Percentiles rank a stretch among this genome's conserved stretches.
phyloP scores from a whole-genome alignment of 2,888 invertebrate species.

The Diaperis boleti region DNA sequence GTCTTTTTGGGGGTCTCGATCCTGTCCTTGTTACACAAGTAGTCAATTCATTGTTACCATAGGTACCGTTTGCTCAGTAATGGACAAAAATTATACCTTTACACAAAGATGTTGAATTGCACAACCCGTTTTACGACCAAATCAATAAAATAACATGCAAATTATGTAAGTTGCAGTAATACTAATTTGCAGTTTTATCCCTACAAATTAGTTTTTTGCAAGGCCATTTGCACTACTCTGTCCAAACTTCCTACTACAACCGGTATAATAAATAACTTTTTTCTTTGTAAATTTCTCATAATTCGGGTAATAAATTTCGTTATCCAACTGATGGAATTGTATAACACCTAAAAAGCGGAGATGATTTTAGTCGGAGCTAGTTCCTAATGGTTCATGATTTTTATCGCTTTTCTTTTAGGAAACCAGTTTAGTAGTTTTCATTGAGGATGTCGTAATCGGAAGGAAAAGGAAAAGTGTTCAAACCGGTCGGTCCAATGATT shows the following conservation, averaged over 20 bases:
- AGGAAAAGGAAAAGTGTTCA: slow-evolving; percentile 28
- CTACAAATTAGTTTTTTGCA: neutral
- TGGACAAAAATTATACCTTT: slow-evolving; percentile 26
- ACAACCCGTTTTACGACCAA: slow-evolving; percentile 29
- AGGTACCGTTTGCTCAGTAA: slow-evolving; percentile 37
- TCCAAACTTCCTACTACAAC: neutral
- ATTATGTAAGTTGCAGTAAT: slow-evolving; percentile 13
- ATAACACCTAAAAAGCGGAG: neutral
- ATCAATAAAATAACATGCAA: slow-evolving; percentile 24
- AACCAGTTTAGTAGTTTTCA: slow-evolving; percentile 19
- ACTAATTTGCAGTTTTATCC: slow-evolving; percentile 3
- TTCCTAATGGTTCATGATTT: neutral
- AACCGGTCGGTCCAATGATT: slow-evolving; percentile 22
- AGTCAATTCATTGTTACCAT: slow-evolving; percentile 35
- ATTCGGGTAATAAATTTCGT: neutral
- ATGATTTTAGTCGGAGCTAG: neutral
- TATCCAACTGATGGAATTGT: slow-evolving; percentile 4
- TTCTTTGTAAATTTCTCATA: neutral
- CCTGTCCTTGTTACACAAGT: slow-evolving; percentile 24
- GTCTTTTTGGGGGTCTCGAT: slow-evolving; percentile 21
- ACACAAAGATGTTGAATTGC: slow-evolving; percentile 32
- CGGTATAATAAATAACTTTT: neutral
- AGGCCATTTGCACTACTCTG: neutral
- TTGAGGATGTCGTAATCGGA: slow-evolving; percentile 17
- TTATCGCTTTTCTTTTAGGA: neutral